Base-by-base conservation (phyloP, 2,888 invertebrate species). In the Drosophila mercatorum region DNA sequence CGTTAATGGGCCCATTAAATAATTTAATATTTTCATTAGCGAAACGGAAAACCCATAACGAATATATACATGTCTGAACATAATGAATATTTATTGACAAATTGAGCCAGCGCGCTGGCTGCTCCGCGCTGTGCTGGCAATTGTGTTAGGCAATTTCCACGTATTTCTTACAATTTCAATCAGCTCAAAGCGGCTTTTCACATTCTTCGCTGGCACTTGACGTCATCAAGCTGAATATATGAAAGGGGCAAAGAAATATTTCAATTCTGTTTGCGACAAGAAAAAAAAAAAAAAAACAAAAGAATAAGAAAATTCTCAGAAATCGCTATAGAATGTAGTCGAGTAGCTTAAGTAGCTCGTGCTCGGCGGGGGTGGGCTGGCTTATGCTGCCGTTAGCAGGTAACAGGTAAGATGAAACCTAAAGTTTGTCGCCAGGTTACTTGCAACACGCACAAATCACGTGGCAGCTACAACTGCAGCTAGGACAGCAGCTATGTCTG, bases 121-220 rank as follows among this genome's bases (percentile, higher is more conserved):
- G 22, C 22, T 22, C 22, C 22, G 22, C 47, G 49, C 38, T 64
- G 72, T 53, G 62, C 68, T 17, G 17, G 17, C 17, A 17, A 17
- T 17, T 17, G 17, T 17, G 78, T 75, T 75, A 80, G 73, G 75
- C 75, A 77, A 78, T 81, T 80, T 79, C 72, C 81, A 81, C 81
- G 77, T 74, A 68, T 77, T 86, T 74, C 84, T 79, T 76, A 55
- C 81, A 76, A 83, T 81, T 81, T 78, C 75, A 76, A 85, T 80
- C 81, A 81, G 51, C 73, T 72, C 49, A 41, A 44, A 72, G 78
- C 72, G 57, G 66, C 68, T 79, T 75, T 82, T 82, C 75, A 69
- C 51, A 57, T 68, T 79, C 82, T 79, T 74, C 71, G 17, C 8
- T 52, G 26, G 38, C 78, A 78, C 81, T 86, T 91, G 91, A 91